Evolutionary conservation across 2,888 invertebrate species (phyloP), one percentile per base, ranked within the genome.

Genomic region (Melangyna quadrimaculata): DNA sequence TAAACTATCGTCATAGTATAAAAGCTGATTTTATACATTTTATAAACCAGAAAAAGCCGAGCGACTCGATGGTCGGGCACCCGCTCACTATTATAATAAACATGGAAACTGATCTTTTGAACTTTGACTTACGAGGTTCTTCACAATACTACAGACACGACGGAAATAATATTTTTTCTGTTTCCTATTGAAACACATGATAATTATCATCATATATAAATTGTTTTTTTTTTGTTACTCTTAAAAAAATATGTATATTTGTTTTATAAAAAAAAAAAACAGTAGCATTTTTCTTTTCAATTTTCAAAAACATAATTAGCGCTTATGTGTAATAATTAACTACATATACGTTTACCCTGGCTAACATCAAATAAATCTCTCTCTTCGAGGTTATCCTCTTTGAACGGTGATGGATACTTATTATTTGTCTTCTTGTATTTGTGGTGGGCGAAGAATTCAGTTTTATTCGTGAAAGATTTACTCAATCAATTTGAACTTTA

Each of bases 401-500:
- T n/a, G n/a, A n/a, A n/a, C n/a, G n/a, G 17, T n/a, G 12, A 63
- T 7, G 43, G 14, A 63, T 10, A 12, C 6, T 51, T 27, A 12
- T n/a, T 27, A 27, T 63, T 27, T 63, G 17, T 17, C 24, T 32
- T 14, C 29, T 48, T 48, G 12, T 17, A 61, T 63, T 63, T 78
- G 37, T 51, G 67, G 53, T 74, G 79, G 69, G 82, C 73, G 82
- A 82, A 72, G 35, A 59, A 78, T 48, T 69, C 17, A 22, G 14
- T 67, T 72, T 69, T 27, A 14, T 73, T 37, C 1, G 22, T 45
- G 32, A 73, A 78, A 77, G 67, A 84, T 84, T 84, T 84, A 80
- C 84, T 24, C 75, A 80, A 84, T 69, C 72, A 71, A 84, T 84
- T 84, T 84, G 84, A 72, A 80, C 80, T 63, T 84, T 84, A 77